Base-by-base conservation (phyloP, 37 sponge, comb jelly and placozoan species). In the Petrosia ficiformis region DNA sequence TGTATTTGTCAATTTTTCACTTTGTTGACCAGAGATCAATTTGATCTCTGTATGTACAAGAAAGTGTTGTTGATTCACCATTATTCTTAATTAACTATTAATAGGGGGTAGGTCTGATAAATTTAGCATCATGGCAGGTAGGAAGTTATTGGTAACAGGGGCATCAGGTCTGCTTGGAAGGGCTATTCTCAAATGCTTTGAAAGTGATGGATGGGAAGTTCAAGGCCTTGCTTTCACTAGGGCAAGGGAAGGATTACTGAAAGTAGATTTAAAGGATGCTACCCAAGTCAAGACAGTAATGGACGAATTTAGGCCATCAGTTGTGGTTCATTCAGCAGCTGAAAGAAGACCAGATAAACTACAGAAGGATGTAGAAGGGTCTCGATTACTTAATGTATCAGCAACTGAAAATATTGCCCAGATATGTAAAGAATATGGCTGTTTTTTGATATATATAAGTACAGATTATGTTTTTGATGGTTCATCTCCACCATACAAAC, bases 401-500 rank as follows among this genome's bases (percentile, higher is more conserved):
- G 85, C 89, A 16, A 91, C 92, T 0, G 70, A 65, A 43, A 24
- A 22, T 1, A 71, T 94, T 8, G 70, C 88, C 11, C 39, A 71
- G n/a, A 74, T 80, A 22, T 85, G 82, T 57, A 40, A 38, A 11
- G 21, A 75, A 44, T 42, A 65, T 24, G 70, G 78, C 3, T 41
- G 35, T 0, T 82, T 71, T 39, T 59, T 87, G 34, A 35, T 94
- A 2, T 87, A 94, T 88, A 84, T 94, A 36, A 87, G 93, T 76
- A 81, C 95, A 3, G 92, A 94, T 56, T 87, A 87, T 37, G 95
- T 94, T 4, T 94, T 94, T 76, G 89, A 94, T 80, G 95, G 95
- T 0, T 81, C 41, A 2, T 67, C 59, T 28, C 82, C 95, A 4
- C 95, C 95, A 2, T 87, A 94, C 79, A 37, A 70, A 31, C 88